These are phyloP conservation scores for Arizona elegans DNA, from an alignment of 2,113 vertebrate genomes.

Conservation along the genomic window DNA sequence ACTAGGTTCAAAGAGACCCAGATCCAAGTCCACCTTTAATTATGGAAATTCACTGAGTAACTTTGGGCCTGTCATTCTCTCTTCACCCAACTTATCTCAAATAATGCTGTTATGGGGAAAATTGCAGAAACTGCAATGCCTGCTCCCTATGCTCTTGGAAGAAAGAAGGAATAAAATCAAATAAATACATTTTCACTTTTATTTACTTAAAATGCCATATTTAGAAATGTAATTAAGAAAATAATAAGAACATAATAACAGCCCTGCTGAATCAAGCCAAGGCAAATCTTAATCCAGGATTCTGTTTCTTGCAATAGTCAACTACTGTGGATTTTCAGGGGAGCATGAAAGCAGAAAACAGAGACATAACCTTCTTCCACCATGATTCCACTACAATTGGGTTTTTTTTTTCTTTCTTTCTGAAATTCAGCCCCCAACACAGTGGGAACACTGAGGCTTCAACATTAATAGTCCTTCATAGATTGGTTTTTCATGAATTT, in stretches of 20 bases:
- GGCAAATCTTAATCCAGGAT: not conserved
- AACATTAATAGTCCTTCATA: not conserved
- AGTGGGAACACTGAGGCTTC: not conserved
- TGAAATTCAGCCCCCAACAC: not conserved
- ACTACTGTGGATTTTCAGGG: not conserved
- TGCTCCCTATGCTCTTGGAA: not conserved
- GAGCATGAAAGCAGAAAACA: not conserved
- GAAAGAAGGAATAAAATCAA: not conserved
- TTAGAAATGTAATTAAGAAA: not conserved
- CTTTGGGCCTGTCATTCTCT: not conserved
- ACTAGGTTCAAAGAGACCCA: not conserved
- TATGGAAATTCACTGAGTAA: not conserved
- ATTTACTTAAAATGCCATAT: not conserved
- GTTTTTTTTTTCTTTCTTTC: not conserved
- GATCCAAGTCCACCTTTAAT: not conserved
- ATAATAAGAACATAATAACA: not conserved
- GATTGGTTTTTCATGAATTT: not conserved
- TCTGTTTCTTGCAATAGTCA: not conserved
- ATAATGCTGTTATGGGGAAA: not conserved
- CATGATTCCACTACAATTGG: not conserved
- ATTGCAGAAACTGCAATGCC: not conserved
- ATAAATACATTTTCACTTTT: not conserved
- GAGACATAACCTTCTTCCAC: not conserved
- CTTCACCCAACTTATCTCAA: not conserved
- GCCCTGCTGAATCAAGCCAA: not conserved